Evolutionary conservation across 1,140 invertebrate genomes (phyloP).

Genomic region (Drosophila saltans): DNA sequence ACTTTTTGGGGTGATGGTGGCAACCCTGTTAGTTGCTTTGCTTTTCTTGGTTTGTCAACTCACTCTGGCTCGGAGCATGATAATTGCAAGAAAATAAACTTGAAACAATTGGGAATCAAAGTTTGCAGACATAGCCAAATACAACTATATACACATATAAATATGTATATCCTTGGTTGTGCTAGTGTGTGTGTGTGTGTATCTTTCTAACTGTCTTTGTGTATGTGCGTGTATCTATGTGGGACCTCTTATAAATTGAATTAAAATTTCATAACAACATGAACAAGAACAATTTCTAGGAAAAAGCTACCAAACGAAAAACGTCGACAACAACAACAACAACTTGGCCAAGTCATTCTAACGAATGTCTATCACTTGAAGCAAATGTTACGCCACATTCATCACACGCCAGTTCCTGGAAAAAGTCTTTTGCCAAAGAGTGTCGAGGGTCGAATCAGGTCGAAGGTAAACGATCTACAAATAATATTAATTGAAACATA

Average conservation of each 20-base stretch:
- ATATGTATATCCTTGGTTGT: background rate
- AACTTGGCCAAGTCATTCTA: slow-evolving; percentile 3
- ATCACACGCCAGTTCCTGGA: slow-evolving; percentile 64
- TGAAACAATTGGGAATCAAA: slow-evolving; percentile 70
- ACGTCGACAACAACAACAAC: no score
- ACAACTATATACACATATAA: background rate
- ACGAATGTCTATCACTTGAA: slow-evolving; percentile 66
- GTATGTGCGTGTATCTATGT: background rate
- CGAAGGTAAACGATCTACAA: slow-evolving; percentile 53
- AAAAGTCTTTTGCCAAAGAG: slow-evolving; percentile 26
- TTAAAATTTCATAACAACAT: slow-evolving; percentile 62
- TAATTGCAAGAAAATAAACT: slow-evolving; percentile 71
- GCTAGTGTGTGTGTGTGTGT: background rate
- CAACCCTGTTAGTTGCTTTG: background rate
- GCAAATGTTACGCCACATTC: slow-evolving; percentile 62
- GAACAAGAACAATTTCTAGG: slow-evolving; percentile 18
- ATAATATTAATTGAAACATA: slow-evolving; percentile 78
- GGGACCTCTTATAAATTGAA: slow-evolving; percentile 26
- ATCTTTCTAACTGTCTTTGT: background rate
- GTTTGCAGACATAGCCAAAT: slow-evolving; percentile 51
- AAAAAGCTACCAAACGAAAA: slow-evolving; percentile 8
- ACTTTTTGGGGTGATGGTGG: background rate
- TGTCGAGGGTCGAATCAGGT: slow-evolving; percentile 1
- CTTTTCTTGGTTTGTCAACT: slow-evolving; percentile 37
- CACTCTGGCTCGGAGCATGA: slow-evolving; percentile 35